A percentile compares a stretch with the other conserved stretches of the same genome.
Evolutionary conservation across 2,888 invertebrate species (phyloP).

Genomic region (Aphrophora alni): DNA sequence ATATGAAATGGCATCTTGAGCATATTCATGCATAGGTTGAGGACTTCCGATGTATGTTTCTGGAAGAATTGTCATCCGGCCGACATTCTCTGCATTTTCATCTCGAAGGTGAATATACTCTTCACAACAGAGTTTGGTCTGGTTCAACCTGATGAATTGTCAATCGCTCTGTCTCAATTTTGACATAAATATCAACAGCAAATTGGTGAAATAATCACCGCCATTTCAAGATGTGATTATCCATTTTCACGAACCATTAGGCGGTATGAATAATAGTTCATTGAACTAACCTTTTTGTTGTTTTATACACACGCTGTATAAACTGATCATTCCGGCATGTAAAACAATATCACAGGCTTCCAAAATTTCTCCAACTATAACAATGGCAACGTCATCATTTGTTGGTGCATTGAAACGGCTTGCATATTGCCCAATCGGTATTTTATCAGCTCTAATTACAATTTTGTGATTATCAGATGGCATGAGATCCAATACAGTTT

Average conservation of each 20-base stretch:
- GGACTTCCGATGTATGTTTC: constrained; percentile 52
- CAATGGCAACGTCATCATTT: constrained; percentile 51
- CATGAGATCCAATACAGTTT: constrained; percentile 49
- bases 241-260: constrained; percentile 34
- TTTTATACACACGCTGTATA: constrained; percentile 51
- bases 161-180: constrained; percentile 54
- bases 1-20: constrained; percentile 54
- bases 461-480: constrained; percentile 52
- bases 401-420: constrained; percentile 47
- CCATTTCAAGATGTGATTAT: constrained; percentile 30
- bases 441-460: constrained; percentile 51
- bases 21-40: constrained; percentile 52
- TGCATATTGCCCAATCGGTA: constrained; percentile 52
- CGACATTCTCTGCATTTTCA: constrained; percentile 47
- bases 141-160: constrained; percentile 53
- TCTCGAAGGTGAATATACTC: constrained; percentile 54
- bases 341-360: background rate
- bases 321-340: constrained; percentile 48
- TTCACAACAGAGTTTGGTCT: constrained; percentile 51
- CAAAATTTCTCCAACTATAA: constrained; percentile 49
- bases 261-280: constrained; percentile 15
- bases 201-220: constrained; percentile 51
- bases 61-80: constrained; percentile 51
- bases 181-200: constrained; percentile 55
- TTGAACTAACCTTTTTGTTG: constrained; percentile 40